Evolutionary conservation across 1,140 invertebrate genomes (phyloP).

Genomic region (Gonatopus flavifemur): DNA sequence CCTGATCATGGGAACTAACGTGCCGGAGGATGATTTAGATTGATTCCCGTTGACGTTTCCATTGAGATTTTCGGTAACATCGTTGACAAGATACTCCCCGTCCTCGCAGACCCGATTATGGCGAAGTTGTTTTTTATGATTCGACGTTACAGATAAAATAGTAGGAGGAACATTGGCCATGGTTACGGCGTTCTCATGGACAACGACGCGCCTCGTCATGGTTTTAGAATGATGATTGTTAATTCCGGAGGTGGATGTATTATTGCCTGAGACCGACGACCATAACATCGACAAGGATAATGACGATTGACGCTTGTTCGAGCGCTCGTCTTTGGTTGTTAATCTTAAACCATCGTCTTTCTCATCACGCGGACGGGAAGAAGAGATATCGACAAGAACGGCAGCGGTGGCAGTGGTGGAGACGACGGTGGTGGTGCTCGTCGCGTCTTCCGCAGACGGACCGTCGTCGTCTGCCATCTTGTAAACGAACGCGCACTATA

Average conservation of each 20-base stretch:
- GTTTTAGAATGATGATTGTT: not conserved
- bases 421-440: not conserved
- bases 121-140: not conserved
- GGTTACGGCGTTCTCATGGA: slow-evolving; percentile 17
- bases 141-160: not conserved
- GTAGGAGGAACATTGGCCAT: not conserved
- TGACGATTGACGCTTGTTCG: slow-evolving; percentile 1
- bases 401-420: not conserved
- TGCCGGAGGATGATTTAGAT: not conserved
- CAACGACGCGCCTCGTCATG: slow-evolving; percentile 11
- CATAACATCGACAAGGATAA: slow-evolving; percentile 1
- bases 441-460: slow-evolving; percentile 42
- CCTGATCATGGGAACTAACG: not conserved
- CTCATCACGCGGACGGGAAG: slow-evolving; percentile 16
- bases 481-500: slow-evolving; percentile 42
- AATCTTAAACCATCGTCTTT: not conserved
- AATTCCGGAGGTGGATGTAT: too few species aligned
- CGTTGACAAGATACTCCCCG: not conserved
- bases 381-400: slow-evolving; percentile 3
- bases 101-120: not conserved
- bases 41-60: not conserved
- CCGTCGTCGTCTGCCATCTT: slow-evolving; percentile 56
- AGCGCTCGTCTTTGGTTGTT: slow-evolving; percentile 8
- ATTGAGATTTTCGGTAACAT: not conserved
- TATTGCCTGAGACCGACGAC: slow-evolving; percentile 1